Evolutionary conservation across 2,113 vertebrate species (phyloP).

Genomic region (Gymnogyps californianus): DNA sequence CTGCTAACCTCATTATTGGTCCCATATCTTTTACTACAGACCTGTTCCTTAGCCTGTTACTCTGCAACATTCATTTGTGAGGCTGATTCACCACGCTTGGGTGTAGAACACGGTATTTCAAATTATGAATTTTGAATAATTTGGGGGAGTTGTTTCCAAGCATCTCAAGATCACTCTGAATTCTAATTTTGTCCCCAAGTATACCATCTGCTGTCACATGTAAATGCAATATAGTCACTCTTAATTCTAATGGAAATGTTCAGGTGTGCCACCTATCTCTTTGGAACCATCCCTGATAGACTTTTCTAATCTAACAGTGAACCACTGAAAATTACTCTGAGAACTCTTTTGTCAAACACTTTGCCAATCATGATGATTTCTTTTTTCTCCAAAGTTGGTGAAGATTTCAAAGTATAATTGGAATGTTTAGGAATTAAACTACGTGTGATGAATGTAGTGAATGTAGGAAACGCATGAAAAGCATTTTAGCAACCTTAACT

Average conservation of each 20-base stretch:
- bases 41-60: not conserved
- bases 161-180: not conserved
- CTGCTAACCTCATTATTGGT: not conserved
- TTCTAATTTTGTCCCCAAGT: not conserved
- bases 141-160: not conserved
- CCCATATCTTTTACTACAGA: not conserved
- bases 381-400: not conserved
- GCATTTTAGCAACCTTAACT: not conserved
- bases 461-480: not conserved
- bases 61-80: not conserved
- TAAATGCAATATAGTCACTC: not conserved
- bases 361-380: not conserved
- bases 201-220: not conserved
- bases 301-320: not conserved
- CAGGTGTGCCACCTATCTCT: not conserved
- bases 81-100: not conserved
- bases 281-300: not conserved
- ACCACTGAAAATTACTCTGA: not conserved
- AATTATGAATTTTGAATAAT: not conserved
- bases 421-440: not conserved
- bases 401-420: not conserved
- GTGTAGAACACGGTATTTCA: not conserved
- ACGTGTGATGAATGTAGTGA: not conserved
- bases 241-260: slow-evolving; percentile 18
- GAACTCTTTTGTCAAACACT: slow-evolving; percentile 9